Evolutionary conservation across 2,888 invertebrate species (phyloP), one percentile per base, ranked within the genome.

Genomic region (Tortrix viridana): DNA sequence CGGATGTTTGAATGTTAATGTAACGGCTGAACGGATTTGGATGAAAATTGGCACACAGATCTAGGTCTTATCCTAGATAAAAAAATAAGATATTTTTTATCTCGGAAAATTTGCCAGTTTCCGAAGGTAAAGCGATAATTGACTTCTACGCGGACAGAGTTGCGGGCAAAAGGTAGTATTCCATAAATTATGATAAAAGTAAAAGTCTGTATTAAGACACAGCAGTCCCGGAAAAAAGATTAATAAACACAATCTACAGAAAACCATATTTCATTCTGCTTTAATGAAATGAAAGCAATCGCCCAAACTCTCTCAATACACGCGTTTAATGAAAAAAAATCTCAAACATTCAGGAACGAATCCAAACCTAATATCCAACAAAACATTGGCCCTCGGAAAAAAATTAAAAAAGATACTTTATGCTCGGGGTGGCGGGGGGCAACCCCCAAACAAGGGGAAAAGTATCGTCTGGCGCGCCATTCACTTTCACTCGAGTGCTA

Each of bases 361-460:
- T 32, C 32, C 32, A 9, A 32, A 12, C 32, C 53, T 41, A 47
- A 47, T 57, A 50, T 41, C 46, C 23, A 63, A 52, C 57, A 47
- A 57, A 58, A 63, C 52, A 58, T 56, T 58, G 43, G 47, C 53
- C 41, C 43, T 6, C 32, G 57, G 14, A 38, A 60, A 60, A 64
- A 62, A 60, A 64, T 44, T 64, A 44, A 64, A 64, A 64, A 64
- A 60, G 54, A 55, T 60, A 60, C 64, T 55, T 53, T 56, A 49
- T 49, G 64, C 37, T 26, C 49, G 32, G 26, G 62, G 60, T 53
- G 54, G 60, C 20, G 44, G 65, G 44, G 48, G 18, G 53, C 32
- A 12, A 38, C 26, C 61, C 67, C 65, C 23, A 7, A 47, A 46
- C 43, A 23, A 56, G 44, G 59, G 67, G 65, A 23, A 58, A 59